Evolutionary conservation across 2,888 invertebrate species (phyloP), one percentile per base, ranked within the genome.

Genomic region (Plutella xylostella): DNA sequence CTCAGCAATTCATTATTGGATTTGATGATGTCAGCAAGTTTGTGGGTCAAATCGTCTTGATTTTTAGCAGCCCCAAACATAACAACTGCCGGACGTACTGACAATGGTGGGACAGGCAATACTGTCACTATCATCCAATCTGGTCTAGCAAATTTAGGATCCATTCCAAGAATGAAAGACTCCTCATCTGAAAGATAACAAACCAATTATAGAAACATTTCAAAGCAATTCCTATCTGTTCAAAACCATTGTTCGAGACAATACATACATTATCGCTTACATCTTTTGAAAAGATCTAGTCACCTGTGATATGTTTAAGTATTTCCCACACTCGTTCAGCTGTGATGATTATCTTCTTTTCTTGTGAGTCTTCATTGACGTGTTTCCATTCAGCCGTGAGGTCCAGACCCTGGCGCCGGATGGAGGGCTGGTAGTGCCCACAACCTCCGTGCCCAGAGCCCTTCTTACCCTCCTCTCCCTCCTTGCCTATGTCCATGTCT

Each of bases 111-210:
- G 0, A 99, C 99, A 0, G 99, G 99, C 48, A 99, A 73, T 11
- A 97, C 97, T 2, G 98, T 98, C 5, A 97, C 89, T 53, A 99
- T 92, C 98, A 99, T 98, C 98, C 99, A 99, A 84, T 99, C 99
- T 5, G 99, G 99, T 42, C 99, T 88, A 0, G 98, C 96, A 73
- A 91, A 96, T 72, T 96, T 96, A 0, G 98, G 97, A 72, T 99
- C 98, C 97, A 99, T 97, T 35, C 92, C 92, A 55, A 98, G 83
- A 54, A 97, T 93, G 51, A 93, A 91, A 52, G 97, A 96, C 69
- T 99, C 99, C 68, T 99, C 99, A 74, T 99, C 98, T 71, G 59
- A 31, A 76, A 65, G 37, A 42, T 45, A 42, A 19, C 17, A 45
- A 42, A 19, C 19, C n/a, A 28, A 28, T 28, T 2, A 28, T n/a